phyloP scores from a whole-genome alignment of 1,140 invertebrate species.

The Adoxophyes honmai region DNA sequence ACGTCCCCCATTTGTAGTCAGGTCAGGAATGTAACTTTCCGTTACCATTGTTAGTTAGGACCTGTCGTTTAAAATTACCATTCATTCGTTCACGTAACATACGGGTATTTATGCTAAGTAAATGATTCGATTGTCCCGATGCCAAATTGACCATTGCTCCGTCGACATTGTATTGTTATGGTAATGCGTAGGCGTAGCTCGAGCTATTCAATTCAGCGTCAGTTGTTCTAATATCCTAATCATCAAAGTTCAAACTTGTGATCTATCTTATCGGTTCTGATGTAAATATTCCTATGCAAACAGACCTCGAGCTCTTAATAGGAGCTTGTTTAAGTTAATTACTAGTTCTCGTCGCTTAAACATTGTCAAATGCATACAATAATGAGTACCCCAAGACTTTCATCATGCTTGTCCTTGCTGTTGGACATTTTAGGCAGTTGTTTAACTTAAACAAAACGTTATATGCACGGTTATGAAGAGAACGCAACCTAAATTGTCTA shows the following conservation, averaged over 20 bases:
- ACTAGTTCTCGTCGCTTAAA: no score
- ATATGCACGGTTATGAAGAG: neutral
- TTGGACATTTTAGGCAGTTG: no score
- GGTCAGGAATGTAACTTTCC: neutral
- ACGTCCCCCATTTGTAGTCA: no score
- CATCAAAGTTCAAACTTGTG: no score
- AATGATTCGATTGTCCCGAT: conserved; percentile 22
- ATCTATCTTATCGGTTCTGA: no score
- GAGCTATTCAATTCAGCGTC: no score
- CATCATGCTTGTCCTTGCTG: neutral
- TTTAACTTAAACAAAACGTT: neutral
- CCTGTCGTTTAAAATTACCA: conserved; percentile 1
- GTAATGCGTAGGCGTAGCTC: conserved; percentile 19
- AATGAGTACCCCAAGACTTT: neutral
- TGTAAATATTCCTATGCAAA: no score
- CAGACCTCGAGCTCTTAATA: no score
- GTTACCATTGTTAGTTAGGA: conserved; percentile 10
- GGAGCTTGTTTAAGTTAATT: no score
- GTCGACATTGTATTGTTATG: conserved; percentile 23
- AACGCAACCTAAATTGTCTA: no score
- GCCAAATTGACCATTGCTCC: conserved; percentile 26
- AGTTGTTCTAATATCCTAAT: no score
- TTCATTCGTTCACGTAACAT: conserved; percentile 10
- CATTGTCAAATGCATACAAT: no score
- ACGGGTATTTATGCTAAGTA: conserved; percentile 15